Evolutionary conservation across 2,888 invertebrate species (phyloP).

Genomic region (Scrobipalpa costella): DNA sequence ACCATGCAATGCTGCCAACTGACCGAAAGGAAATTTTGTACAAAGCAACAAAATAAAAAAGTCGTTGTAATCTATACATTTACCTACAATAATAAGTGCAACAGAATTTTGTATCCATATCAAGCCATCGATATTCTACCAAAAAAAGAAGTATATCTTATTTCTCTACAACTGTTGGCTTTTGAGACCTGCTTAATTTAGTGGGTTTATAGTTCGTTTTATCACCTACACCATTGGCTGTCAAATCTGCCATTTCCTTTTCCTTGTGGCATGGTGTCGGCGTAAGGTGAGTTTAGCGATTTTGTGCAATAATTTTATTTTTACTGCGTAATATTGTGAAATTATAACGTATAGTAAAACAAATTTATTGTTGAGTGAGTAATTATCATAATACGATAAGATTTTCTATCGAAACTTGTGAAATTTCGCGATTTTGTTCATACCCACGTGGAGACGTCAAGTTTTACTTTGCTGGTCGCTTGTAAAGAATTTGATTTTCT

Average conservation of each 20-base stretch:
- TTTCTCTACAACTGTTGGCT: no score
- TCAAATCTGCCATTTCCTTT: constrained; percentile 55
- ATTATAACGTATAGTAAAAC: neutral
- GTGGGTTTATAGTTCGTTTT: neutral
- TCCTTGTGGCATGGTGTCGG: constrained; percentile 79
- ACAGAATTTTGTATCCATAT: neutral
- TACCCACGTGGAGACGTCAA: constrained; percentile 8
- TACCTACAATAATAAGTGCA: neutral
- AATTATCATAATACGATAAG: constrained; percentile 19
- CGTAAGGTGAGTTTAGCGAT: constrained; percentile 69
- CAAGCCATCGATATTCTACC: neutral
- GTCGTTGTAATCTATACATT: neutral
- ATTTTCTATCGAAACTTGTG: constrained; percentile 30
- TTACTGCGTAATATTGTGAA: constrained; percentile 37
- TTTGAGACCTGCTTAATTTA: neutral
- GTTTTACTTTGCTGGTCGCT: neutral
- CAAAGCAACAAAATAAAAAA: constrained; percentile 1
- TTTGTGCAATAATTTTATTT: constrained; percentile 49
- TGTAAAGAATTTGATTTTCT: neutral
- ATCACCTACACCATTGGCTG: constrained; percentile 4
- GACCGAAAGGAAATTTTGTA: neutral
- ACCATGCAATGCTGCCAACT: neutral
- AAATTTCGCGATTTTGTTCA: constrained; percentile 3
- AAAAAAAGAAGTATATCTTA: neutral
- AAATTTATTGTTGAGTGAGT: neutral